Evolutionary conservation across 2,888 invertebrate genomes (phyloP).

Genomic region (Stenoptilia bipunctidactyla): DNA sequence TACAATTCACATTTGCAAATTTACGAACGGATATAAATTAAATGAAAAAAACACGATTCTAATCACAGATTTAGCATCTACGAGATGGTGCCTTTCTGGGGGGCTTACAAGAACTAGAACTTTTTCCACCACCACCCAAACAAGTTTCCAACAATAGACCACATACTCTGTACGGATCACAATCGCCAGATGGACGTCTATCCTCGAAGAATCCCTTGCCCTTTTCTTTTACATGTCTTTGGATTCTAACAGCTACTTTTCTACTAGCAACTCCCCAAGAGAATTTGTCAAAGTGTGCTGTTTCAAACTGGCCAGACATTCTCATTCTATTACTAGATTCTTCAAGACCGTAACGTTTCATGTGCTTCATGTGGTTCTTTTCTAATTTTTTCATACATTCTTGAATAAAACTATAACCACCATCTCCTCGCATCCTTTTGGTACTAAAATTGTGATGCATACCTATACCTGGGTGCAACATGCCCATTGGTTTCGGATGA

Average conservation of each 20-base stretch:
- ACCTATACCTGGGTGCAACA: slow-evolving; percentile 89
- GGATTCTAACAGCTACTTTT: slow-evolving; percentile 92
- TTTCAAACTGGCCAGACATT: slow-evolving; percentile 94
- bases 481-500: slow-evolving; percentile 82
- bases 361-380: slow-evolving; percentile 90
- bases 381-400: slow-evolving; percentile 92
- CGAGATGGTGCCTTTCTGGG: too few relatives aligned
- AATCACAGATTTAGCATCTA: too few relatives aligned
- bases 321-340: slow-evolving; percentile 94
- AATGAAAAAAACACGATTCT: too few relatives aligned
- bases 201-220: slow-evolving; percentile 95
- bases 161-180: slow-evolving; percentile 82
- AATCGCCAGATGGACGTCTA: slow-evolving; percentile 90
- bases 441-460: slow-evolving; percentile 95
- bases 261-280: slow-evolving; percentile 91
- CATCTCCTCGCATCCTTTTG: slow-evolving; percentile 83
- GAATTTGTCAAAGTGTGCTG: slow-evolving; percentile 94
- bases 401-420: slow-evolving; percentile 82
- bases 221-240: slow-evolving; percentile 87
- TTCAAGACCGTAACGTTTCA: slow-evolving; percentile 90
- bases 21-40: too few relatives aligned
- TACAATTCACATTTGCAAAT: too few relatives aligned
- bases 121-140: slow-evolving; percentile 20
- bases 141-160: slow-evolving; percentile 65
- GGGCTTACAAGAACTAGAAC: too few relatives aligned